phyloP scores from a whole-genome alignment of 2,113 vertebrate species.

The Passer domesticus region DNA sequence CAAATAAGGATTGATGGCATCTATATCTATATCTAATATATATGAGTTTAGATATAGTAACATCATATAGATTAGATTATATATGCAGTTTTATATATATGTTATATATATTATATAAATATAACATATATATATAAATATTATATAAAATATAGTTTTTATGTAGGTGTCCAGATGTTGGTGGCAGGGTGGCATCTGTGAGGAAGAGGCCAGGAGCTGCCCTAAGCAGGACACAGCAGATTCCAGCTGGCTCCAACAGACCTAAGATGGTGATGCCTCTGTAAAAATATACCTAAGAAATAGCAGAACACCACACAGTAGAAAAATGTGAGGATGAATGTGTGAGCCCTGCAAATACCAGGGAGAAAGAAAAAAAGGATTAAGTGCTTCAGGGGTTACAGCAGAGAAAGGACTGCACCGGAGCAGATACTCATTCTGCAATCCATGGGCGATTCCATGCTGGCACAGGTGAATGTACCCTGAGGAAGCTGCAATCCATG shows the following conservation, averaged over 20 bases:
- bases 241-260: neutral
- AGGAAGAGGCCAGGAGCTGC: neutral
- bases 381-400: neutral
- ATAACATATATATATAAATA: neutral
- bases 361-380: neutral
- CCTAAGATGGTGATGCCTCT: neutral
- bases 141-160: neutral
- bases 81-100: neutral
- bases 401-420: rapidly evolving
- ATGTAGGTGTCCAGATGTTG: neutral
- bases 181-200: neutral
- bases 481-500: neutral
- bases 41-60: neutral
- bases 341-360: neutral
- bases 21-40: neutral
- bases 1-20: neutral
- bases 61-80: neutral
- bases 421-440: neutral
- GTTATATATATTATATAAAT: neutral
- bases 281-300: neutral
- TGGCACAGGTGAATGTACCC: neutral
- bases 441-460: neutral
- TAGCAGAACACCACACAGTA: neutral
- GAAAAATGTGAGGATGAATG: neutral
- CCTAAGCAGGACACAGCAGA: neutral